Conservation (phyloP, 2,113 vertebrate genomes). For the Nerophis lumbriciformis region DNA sequence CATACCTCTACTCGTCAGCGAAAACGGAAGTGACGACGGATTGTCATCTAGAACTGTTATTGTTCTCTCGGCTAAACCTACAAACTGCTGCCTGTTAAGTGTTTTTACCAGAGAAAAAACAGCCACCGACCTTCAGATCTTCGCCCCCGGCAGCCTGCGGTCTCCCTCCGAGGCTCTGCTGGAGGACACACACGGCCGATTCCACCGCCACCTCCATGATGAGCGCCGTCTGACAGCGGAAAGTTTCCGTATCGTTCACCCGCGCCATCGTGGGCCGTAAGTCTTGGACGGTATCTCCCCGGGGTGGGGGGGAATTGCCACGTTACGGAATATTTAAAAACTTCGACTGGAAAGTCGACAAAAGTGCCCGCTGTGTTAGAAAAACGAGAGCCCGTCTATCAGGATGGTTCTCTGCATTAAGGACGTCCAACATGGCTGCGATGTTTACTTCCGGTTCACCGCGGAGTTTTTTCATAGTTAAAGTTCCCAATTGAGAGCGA, state of each 20-base stretch:
- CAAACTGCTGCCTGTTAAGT: too few relatives aligned
- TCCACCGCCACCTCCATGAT: conserved; percentile 45
- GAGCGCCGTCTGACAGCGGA: conserved; percentile 32
- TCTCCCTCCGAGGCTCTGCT: neutral
- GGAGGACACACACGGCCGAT: neutral
- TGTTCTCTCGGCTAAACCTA: neutral
- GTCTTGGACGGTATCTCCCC: too few relatives aligned
- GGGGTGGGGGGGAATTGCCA: neutral
- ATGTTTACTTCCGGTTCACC: conserved; percentile 22
- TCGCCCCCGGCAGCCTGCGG: neutral
- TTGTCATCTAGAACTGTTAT: neutral
- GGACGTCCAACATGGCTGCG: conserved; percentile 11
- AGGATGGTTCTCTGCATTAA: conserved; percentile 13
- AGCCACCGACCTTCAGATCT: conserved; percentile 12
- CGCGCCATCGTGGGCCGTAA: neutral
- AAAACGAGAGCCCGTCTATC: neutral
- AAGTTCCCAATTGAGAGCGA: too few relatives aligned
- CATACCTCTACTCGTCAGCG: neutral
- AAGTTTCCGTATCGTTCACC: conserved; percentile 10
- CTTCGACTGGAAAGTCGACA: too few relatives aligned
- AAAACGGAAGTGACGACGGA: conserved; percentile 39
- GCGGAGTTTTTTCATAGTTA: too few relatives aligned
- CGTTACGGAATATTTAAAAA: neutral
- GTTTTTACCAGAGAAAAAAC: neutral
- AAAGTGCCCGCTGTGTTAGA: neutral